phyloP scores from a whole-genome alignment of 2,888 invertebrate species.

The Clivina fossor region DNA sequence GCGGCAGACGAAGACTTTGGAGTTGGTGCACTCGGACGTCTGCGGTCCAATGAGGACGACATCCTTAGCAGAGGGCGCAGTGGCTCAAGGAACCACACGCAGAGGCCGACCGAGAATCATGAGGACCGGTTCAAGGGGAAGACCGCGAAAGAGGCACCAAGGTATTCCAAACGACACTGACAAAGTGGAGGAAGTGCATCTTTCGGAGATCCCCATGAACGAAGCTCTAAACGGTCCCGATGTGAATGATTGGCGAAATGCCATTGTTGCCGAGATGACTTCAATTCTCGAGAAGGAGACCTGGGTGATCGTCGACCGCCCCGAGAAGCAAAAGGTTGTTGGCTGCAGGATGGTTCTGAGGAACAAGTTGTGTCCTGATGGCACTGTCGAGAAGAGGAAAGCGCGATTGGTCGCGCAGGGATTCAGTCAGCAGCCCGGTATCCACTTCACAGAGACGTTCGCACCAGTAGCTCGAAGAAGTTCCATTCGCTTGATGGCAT shows the following conservation, averaged over 20 bases:
- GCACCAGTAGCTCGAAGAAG: slow-evolving; percentile 34
- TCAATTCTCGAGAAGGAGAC: slow-evolving; percentile 39
- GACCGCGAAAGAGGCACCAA: slow-evolving; percentile 31
- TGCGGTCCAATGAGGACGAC: neutral
- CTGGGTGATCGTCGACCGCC: slow-evolving; percentile 38
- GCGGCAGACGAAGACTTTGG: too few relatives aligned
- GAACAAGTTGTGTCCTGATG: slow-evolving; percentile 31
- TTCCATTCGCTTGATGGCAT: slow-evolving; percentile 39
- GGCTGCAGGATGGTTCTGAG: slow-evolving; percentile 34
- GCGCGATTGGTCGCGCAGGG: slow-evolving; percentile 36
- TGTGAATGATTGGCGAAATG: slow-evolving; percentile 34
- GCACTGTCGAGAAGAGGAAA: slow-evolving; percentile 33
- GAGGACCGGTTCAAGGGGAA: slow-evolving; percentile 31
- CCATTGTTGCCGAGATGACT: slow-evolving; percentile 37
- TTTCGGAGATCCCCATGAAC: slow-evolving; percentile 6
- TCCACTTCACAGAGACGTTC: slow-evolving; percentile 35
- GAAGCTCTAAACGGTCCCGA: slow-evolving; percentile 33
- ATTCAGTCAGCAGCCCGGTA: slow-evolving; percentile 31
- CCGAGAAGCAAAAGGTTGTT: slow-evolving; percentile 27
- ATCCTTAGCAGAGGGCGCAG: neutral
- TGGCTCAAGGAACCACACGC: neutral
- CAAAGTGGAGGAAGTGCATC: slow-evolving; percentile 3
- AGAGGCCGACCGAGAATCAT: slow-evolving; percentile 22
- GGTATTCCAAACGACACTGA: slow-evolving; percentile 6
- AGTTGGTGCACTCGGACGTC: too few relatives aligned